These are phyloP conservation scores for Pocota personata DNA, from an alignment of 2,888 invertebrate species.

Conservation along the genomic window DNA sequence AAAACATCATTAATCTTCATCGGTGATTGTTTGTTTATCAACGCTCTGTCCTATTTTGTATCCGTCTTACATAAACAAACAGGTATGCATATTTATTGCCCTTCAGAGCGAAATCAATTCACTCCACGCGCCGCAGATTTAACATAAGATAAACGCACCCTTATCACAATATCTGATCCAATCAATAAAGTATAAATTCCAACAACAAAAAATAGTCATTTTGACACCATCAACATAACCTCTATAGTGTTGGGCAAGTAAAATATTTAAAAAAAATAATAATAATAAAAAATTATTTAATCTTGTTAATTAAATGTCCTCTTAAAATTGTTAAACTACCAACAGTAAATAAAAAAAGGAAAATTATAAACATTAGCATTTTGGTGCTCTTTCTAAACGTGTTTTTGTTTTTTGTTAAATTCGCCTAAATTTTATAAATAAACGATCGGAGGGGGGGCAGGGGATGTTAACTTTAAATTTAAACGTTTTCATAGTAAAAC, in stretches of 20 bases:
- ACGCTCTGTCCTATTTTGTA: no score
- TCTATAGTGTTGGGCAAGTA: neutral
- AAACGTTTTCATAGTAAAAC: slow-evolving; percentile 4
- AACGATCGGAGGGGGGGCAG: slow-evolving; percentile 23
- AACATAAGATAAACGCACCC: no score
- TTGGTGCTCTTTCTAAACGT: slow-evolving; percentile 59
- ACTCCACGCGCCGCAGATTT: no score
- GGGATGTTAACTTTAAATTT: slow-evolving; percentile 24
- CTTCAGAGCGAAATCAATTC: no score
- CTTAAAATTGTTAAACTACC: slow-evolving; percentile 19
- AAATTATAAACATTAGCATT: slow-evolving; percentile 33
- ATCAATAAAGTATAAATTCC: neutral
- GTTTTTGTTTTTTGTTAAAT: slow-evolving; percentile 44
- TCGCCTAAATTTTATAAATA: slow-evolving; percentile 22
- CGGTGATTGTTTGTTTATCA: no score
- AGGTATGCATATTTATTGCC: no score
- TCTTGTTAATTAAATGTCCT: neutral
- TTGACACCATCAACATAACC: neutral
- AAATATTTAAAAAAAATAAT: neutral
- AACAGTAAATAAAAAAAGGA: slow-evolving; percentile 21
- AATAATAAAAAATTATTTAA: neutral
- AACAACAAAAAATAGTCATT: neutral
- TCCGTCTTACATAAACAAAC: no score
- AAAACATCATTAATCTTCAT: no score
- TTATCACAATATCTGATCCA: no score